Evolutionary conservation across 2,888 invertebrate genomes (phyloP).

Genomic region (Tachina lurida): DNA sequence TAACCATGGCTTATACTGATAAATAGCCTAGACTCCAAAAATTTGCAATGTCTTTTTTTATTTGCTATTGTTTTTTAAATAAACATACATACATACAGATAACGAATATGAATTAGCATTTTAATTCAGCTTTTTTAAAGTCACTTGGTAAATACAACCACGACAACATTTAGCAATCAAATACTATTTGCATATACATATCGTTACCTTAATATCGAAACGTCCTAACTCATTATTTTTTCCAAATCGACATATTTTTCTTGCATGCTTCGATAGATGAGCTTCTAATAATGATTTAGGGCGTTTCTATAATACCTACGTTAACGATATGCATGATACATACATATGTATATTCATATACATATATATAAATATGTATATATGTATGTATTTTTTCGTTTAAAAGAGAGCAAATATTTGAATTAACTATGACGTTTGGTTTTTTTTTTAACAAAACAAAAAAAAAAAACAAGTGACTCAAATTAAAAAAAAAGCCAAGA

Average conservation of each 20-base stretch:
- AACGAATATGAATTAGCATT: conserved; percentile 39
- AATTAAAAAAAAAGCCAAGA: neutral
- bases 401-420: conserved; percentile 20
- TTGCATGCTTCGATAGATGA: too few species aligned
- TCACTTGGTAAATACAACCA: conserved; percentile 52
- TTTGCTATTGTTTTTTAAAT: neutral
- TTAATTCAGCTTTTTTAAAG: neutral
- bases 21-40: conserved; percentile 22
- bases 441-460: conserved; percentile 1
- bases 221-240: too few species aligned
- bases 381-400: neutral
- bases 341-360: too few species aligned
- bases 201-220: too few species aligned
- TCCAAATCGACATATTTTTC: too few species aligned
- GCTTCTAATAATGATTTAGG: too few species aligned
- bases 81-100: neutral
- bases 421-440: conserved; percentile 9
- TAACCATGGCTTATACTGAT: conserved; percentile 13
- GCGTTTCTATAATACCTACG: too few species aligned
- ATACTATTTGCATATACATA: conserved; percentile 30
- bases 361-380: too few species aligned
- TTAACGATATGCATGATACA: too few species aligned
- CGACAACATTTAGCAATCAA: conserved; percentile 63
- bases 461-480: neutral
- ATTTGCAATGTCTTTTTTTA: conserved; percentile 13